phyloP scores from a whole-genome alignment of 2,113 vertebrate genomes.

The Gopherus flavomarginatus region DNA sequence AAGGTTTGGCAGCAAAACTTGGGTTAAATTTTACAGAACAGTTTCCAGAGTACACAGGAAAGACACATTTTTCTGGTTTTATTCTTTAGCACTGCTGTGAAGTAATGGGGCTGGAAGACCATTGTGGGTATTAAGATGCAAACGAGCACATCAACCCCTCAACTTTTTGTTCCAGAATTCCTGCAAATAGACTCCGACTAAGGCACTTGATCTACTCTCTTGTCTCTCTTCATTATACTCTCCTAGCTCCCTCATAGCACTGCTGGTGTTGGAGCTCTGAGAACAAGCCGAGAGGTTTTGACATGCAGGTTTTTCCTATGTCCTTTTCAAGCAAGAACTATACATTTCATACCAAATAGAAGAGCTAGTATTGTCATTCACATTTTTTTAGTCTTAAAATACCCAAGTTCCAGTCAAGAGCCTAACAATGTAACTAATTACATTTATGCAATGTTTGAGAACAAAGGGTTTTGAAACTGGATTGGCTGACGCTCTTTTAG shows the following conservation, averaged over 20 bases:
- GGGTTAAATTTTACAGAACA: background rate
- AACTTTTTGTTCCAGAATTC: background rate
- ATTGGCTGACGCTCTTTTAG: background rate
- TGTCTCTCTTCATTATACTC: background rate
- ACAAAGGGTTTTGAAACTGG: background rate
- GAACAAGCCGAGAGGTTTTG: background rate
- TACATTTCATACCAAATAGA: background rate
- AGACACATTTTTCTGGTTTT: background rate
- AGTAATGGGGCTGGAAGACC: background rate
- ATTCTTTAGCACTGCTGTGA: background rate
- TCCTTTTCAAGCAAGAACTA: background rate
- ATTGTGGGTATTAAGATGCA: background rate
- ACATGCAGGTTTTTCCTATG: background rate
- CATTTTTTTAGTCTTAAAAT: background rate
- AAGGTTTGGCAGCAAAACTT: background rate
- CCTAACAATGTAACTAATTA: background rate
- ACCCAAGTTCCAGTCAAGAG: background rate
- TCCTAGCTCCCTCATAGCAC: background rate
- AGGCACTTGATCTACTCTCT: background rate
- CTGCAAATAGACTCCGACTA: background rate
- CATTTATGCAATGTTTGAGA: background rate
- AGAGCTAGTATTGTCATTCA: background rate
- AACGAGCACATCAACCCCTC: background rate
- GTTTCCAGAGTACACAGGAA: background rate
- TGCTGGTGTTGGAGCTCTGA: background rate